A percentile compares a stretch with the other conserved stretches of the same genome.
These are phyloP conservation scores for Tipula lateralis DNA, from an alignment of 2,888 invertebrate species.

Conservation along the genomic window DNA sequence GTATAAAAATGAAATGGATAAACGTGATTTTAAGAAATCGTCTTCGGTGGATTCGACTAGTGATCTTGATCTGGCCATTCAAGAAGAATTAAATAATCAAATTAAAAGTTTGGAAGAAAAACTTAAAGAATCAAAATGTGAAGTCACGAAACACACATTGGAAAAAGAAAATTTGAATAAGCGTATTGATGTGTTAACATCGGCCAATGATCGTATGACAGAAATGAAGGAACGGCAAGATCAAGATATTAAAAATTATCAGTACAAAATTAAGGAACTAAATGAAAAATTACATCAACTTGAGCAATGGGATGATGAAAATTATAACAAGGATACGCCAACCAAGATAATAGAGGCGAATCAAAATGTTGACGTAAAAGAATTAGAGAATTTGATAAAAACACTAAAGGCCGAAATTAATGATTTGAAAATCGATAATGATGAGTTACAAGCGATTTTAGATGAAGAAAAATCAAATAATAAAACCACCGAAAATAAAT, in stretches of 20 bases:
- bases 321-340: neutral
- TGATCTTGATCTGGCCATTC: constrained; percentile 70
- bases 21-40: constrained; percentile 43
- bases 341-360: constrained; percentile 37
- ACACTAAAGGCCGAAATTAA: constrained; percentile 54
- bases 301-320: constrained; percentile 50
- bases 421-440: constrained; percentile 58
- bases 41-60: constrained; percentile 50
- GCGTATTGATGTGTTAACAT: constrained; percentile 66
- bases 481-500: constrained; percentile 40
- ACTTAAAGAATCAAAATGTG: constrained; percentile 55
- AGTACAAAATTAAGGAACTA: constrained; percentile 65
- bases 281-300: constrained; percentile 59
- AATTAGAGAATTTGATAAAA: constrained; percentile 43
- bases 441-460: constrained; percentile 55
- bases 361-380: constrained; percentile 35
- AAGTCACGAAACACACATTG: constrained; percentile 56
- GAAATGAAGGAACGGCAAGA: constrained; percentile 81
- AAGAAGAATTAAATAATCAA: constrained; percentile 72
- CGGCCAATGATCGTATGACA: constrained; percentile 69
- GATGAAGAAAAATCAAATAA: constrained; percentile 52
- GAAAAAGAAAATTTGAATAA: constrained; percentile 67
- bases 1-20: constrained; percentile 64
- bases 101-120: constrained; percentile 61
- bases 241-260: constrained; percentile 66